Conservation (phyloP, 2,888 invertebrate genomes). For the Plebejus anna region DNA sequence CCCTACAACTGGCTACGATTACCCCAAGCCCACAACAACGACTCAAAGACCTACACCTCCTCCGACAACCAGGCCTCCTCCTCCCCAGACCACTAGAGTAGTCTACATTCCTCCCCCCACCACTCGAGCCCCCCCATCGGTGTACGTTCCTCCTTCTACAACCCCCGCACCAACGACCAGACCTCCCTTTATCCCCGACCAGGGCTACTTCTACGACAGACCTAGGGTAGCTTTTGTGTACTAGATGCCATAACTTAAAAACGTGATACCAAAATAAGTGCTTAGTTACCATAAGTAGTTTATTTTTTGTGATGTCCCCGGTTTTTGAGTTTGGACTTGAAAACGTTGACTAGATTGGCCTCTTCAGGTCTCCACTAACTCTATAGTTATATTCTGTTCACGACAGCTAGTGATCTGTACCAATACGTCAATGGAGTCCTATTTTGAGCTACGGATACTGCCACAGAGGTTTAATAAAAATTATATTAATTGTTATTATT, state of each 20-base stretch:
- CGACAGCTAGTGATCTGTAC: background rate
- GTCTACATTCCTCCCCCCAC: constrained; percentile 44
- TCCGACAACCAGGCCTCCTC: constrained; percentile 44
- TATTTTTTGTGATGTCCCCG: constrained; percentile 24
- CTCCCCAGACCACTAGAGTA: constrained; percentile 33
- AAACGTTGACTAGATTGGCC: background rate
- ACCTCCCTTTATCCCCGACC: constrained; percentile 59
- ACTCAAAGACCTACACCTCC: constrained; percentile 43
- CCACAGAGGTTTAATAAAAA: constrained; percentile 21
- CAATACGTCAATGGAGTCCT: background rate
- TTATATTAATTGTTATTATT: constrained; percentile 24
- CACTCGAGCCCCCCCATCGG: constrained; percentile 55
- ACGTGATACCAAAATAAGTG: constrained; percentile 69
- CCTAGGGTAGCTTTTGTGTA: constrained; percentile 68
- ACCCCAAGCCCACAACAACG: constrained; percentile 45
- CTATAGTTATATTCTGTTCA: background rate
- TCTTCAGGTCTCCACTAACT: background rate
- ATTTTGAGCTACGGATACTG: background rate
- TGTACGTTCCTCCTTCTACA: constrained; percentile 44
- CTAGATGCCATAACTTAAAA: constrained; percentile 62
- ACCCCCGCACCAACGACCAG: constrained; percentile 49
- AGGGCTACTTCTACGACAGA: constrained; percentile 71
- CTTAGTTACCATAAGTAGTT: constrained; percentile 32
- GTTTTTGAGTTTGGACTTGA: constrained; percentile 8
- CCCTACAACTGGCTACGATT: constrained; percentile 49